Percentiles rank a stretch among this genome's conserved stretches.
Evolutionary conservation across 53 echinoderm and acorn worm species (phyloP).

Genomic region (Paracentrotus lividus): DNA sequence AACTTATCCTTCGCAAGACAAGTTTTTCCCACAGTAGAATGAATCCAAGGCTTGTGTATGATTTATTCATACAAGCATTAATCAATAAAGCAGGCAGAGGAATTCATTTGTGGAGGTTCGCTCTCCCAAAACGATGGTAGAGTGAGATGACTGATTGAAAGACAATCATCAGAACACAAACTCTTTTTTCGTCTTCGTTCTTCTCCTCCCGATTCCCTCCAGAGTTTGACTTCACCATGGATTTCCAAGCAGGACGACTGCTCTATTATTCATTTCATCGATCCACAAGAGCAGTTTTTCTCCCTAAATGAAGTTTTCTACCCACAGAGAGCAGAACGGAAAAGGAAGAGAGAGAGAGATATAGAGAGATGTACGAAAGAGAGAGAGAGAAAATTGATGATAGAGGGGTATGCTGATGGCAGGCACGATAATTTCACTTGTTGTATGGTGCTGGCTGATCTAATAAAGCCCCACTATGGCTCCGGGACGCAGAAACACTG

Average conservation of each 20-base stretch:
- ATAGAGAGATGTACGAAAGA: neutral
- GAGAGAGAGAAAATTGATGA: neutral
- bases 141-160: constrained; percentile 19
- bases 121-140: neutral
- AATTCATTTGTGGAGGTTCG: constrained; percentile 2
- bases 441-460: constrained; percentile 43
- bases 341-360: neutral
- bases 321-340: neutral
- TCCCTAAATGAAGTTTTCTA: constrained; percentile 16
- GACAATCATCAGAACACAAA: constrained; percentile 18
- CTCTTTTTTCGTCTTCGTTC: too few relatives aligned
- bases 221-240: constrained; percentile 18
- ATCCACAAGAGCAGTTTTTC: constrained; percentile 38
- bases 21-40: neutral
- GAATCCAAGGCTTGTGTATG: constrained; percentile 26
- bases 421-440: constrained; percentile 63
- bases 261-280: constrained; percentile 50
- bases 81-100: constrained; percentile 52
- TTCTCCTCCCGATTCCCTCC: neutral
- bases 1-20: neutral
- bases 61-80: constrained; percentile 36
- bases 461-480: constrained; percentile 44
- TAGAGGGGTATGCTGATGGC: constrained; percentile 35
- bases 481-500: constrained; percentile 24
- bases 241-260: neutral